phyloP scores from a whole-genome alignment of 1,140 invertebrate species.

The Microplitis mediator region DNA sequence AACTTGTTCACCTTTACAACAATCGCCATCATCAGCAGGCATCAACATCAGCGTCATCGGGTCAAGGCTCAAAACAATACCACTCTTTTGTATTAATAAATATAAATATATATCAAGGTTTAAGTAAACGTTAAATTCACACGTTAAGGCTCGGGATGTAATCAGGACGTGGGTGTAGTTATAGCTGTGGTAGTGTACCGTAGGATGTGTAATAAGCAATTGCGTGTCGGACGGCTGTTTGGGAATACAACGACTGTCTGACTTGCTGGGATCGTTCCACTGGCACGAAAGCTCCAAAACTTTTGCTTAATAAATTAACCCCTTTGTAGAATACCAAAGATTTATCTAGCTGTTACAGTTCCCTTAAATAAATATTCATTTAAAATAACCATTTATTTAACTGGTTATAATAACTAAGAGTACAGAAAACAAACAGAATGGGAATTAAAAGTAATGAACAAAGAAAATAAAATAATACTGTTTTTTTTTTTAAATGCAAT shows the following conservation, averaged over 20 bases:
- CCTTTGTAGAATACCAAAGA: too few species aligned
- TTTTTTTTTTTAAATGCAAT: neutral
- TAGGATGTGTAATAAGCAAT: conserved; percentile 20
- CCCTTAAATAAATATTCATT: too few species aligned
- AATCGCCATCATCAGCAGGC: too few species aligned
- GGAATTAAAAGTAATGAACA: neutral
- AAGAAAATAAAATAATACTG: neutral
- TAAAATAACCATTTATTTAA: too few species aligned
- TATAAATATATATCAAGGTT: neutral
- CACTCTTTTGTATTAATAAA: neutral
- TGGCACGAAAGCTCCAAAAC: neutral
- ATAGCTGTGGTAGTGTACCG: neutral
- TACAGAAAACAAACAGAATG: too few species aligned
- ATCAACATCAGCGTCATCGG: too few species aligned
- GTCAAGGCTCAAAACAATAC: too few species aligned
- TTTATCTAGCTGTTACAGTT: too few species aligned
- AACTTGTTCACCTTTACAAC: too few species aligned
- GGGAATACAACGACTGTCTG: neutral
- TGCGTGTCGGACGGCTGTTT: conserved; percentile 19
- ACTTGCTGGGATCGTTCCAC: conserved; percentile 10
- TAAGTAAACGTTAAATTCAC: too few species aligned
- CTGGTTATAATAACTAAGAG: too few species aligned
- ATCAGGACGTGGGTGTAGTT: neutral
- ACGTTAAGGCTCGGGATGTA: neutral
- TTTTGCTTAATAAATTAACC: neutral